Percentiles rank a stretch among this genome's conserved stretches.
Evolutionary conservation across 2,888 invertebrate species (phyloP).

Genomic region (Salticus scenicus): DNA sequence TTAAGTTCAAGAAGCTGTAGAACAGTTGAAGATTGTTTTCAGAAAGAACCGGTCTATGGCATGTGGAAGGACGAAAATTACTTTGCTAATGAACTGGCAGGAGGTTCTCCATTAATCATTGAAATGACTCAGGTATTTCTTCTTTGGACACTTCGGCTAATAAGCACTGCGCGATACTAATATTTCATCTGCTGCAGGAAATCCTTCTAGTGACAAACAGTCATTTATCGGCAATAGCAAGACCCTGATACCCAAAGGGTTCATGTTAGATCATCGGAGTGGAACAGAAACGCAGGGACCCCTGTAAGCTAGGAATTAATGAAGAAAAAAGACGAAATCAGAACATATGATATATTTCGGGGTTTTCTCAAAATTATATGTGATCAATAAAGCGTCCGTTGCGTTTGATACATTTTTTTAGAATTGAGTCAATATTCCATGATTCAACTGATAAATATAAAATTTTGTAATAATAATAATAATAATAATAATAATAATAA

Average conservation of each 20-base stretch:
- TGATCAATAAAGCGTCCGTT: too few relatives aligned
- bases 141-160: slow-evolving; percentile 6
- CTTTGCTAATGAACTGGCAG: slow-evolving; percentile 3
- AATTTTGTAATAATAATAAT: too few relatives aligned
- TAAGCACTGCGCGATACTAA: slow-evolving; percentile 6
- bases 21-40: slow-evolving; percentile 1
- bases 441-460: too few relatives aligned
- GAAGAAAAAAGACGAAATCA: background rate
- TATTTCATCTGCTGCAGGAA: slow-evolving; percentile 9
- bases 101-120: background rate
- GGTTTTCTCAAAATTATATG: too few relatives aligned
- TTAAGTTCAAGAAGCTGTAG: background rate
- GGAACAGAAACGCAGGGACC: too few relatives aligned
- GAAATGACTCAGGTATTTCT: background rate
- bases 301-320: background rate
- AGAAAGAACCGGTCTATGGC: slow-evolving; percentile 2
- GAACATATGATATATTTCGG: too few relatives aligned
- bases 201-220: slow-evolving; percentile 6
- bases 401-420: too few relatives aligned
- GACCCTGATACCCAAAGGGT: slow-evolving; percentile 3
- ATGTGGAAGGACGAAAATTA: slow-evolving; percentile 13
- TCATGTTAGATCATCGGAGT: background rate
- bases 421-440: too few relatives aligned
- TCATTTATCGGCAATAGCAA: background rate
- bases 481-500: too few relatives aligned